Percentiles rank a stretch among this genome's conserved stretches.
Evolutionary conservation across 2,888 invertebrate species (phyloP).

Genomic region (Epicampocera succincta): DNA sequence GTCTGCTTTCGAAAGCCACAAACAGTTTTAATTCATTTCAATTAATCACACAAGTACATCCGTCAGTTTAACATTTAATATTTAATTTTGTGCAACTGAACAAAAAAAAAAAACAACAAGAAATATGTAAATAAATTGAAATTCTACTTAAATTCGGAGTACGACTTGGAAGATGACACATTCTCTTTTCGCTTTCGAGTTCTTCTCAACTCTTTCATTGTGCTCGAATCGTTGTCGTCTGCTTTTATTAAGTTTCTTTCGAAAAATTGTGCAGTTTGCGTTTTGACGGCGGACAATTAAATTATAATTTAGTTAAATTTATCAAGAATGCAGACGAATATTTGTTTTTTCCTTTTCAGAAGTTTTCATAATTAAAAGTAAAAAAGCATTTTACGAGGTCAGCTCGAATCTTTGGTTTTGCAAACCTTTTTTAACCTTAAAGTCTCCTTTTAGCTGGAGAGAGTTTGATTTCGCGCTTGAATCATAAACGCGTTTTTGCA

Average conservation of each 20-base stretch:
- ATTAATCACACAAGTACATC: constrained; percentile 63
- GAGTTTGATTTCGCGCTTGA: no score
- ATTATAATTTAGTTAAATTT: constrained; percentile 51
- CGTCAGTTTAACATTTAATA: constrained; percentile 40
- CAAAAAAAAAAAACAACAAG: constrained; percentile 26
- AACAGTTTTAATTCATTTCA: constrained; percentile 62
- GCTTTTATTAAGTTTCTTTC: constrained; percentile 16
- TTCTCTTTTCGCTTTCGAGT: background rate
- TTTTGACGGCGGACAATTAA: constrained; percentile 53
- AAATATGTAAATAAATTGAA: no score
- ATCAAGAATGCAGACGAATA: constrained; percentile 25
- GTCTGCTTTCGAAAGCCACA: no score
- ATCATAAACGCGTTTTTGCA: no score
- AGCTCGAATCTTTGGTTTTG: no score
- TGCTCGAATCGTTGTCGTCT: constrained; percentile 22
- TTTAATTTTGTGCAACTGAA: constrained; percentile 10
- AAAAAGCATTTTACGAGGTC: no score
- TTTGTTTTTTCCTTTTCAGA: constrained; percentile 27
- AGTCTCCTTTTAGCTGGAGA: no score
- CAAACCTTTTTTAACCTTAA: no score
- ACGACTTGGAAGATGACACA: background rate
- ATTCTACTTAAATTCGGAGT: constrained; percentile 1
- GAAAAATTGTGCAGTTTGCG: background rate
- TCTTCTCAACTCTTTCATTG: constrained; percentile 6
- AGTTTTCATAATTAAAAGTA: no score